A percentile compares a stretch with the other conserved stretches of the same genome.
Conservation (phyloP, 1,140 invertebrate genomes). For the Bombus pascuorum region DNA sequence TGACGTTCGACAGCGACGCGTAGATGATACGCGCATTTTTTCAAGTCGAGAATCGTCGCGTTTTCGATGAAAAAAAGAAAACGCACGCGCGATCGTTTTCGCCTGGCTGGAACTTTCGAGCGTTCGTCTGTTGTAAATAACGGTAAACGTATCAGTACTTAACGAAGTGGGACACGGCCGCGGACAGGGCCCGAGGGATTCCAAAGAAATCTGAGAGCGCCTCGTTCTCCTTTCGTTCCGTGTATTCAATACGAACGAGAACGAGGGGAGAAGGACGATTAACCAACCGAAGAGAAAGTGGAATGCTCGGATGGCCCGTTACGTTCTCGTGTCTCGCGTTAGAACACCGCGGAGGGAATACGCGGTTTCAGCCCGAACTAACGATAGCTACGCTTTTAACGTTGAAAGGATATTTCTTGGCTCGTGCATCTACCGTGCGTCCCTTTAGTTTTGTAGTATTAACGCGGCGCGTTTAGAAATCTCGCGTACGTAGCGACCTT, state of each 20-base stretch:
- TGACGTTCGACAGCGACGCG: not conserved
- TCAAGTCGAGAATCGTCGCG: not conserved
- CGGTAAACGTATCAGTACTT: conserved; percentile 53
- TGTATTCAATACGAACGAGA: not conserved
- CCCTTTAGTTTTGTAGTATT: conserved; percentile 50
- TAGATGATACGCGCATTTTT: not conserved
- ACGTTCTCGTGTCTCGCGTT: conserved; percentile 39
- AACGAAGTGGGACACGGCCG: conserved; percentile 29
- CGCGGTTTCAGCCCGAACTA: conserved; percentile 41
- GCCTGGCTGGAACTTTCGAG: not conserved
- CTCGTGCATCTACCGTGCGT: conserved; percentile 40
- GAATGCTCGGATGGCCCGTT: not conserved
- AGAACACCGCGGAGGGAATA: conserved; percentile 5
- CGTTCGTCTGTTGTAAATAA: conserved; percentile 50
- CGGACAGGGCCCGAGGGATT: not conserved
- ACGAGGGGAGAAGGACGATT: conserved; percentile 32
- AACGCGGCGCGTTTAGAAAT: conserved; percentile 55
- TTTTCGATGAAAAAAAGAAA: not conserved
- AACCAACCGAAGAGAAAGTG: not conserved
- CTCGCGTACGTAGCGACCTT: conserved; percentile 49
- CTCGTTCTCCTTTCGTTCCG: conserved; percentile 37
- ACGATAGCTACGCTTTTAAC: conserved; percentile 53
- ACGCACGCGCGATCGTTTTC: not conserved
- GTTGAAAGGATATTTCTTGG: conserved; percentile 50
- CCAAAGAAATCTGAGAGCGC: not conserved